Evolutionary conservation across 1,140 invertebrate species (phyloP), one percentile per base, ranked within the genome.

Genomic region (Bombyx mandarina): DNA sequence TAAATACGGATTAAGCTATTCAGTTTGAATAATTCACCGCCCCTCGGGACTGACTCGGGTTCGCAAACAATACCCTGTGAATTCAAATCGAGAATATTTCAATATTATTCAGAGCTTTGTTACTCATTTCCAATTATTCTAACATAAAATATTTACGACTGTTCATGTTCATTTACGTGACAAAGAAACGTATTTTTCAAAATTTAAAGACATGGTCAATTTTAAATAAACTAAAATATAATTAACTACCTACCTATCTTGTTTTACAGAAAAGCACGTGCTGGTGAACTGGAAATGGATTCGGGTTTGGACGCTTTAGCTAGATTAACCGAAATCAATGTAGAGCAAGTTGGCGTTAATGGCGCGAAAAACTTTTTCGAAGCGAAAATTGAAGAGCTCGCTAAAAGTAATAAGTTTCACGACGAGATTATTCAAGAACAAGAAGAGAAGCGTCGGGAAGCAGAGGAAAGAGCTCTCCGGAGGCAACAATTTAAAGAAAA

Each of bases 301-400:
- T 95, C 94, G 6, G 95, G 95, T 3, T 88, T 97, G n/a, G 91
- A 92, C 61, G 92, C 95, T 66, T 82, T 97, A 63, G 95, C 95
- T 0, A 90, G 92, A 63, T 88, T 97, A 8, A 96, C 95, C 7
- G 95, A 97, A 86, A 93, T 97, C 54, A 92, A 96, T 75, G 95
- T 97, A 1, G 94, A 96, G 53, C 92, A 96, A 89, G 95, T 96
- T 22, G 96, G 96, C 22, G 95, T 97, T 0, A 93, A 92, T 60
- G 96, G 95, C 35, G 96, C 96, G 3, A 97, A 97, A 79, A 92
- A 93, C 73, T 97, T 97, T 86, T 97, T 97, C 72, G 95, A 97
- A 89, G 95, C 95, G 3, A 97, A 97, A 92, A 97, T 97, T 66
- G 94, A 95, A 79, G 93, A 97, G 75, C 88, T 95, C 45, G 82